Base-by-base conservation (phyloP, 2,888 invertebrate genomes). In the Chalcosyrphus nemorum region DNA sequence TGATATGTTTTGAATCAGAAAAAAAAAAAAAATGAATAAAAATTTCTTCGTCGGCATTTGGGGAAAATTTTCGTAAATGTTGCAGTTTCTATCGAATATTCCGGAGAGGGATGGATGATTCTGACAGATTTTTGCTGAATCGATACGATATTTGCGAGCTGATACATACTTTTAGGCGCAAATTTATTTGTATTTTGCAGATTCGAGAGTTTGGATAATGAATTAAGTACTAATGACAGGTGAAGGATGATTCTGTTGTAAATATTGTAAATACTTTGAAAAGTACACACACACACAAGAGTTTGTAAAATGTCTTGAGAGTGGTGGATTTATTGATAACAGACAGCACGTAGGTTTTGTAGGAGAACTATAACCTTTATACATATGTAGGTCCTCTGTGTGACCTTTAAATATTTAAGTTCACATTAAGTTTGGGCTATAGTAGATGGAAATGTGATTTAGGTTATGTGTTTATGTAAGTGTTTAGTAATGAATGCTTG, bases 111-210 rank as follows among this genome's bases (percentile, higher is more conserved):
- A 50, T 9, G 7, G 7, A 17, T 15, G 32, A 13, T 5, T 29
- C n/a, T 61, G 41, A 15, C n/a, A 13, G 27, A 19, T 29, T 52
- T 57, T 52, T 57, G 66, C 68, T 76, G 57, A 61, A 24, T 54
- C 5, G 13, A 56, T n/a, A n/a, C 52, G 41, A 17, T 29, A 45
- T 65, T 61, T 52, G n/a, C 17, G 63, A 63, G 24, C 47, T 70
- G 68, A 76, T 75, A 61, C 75, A 76, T 75, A 61, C 75, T 81
- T 76, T 81, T 81, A 75, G 76, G 70, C 76, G 52, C 65, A 65
- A 45, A n/a, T n/a, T n/a, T n/a, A n/a, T n/a, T n/a, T n/a, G n/a
- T n/a, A n/a, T n/a, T n/a, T n/a, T n/a, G n/a, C n/a, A n/a, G n/a
- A n/a, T n/a, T n/a, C n/a, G n/a, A 29, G 17, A 54, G 63, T 35